Evolutionary conservation across 2,113 vertebrate species (phyloP), one percentile per base, ranked within the genome.

Genomic region (Psophia crepitans): DNA sequence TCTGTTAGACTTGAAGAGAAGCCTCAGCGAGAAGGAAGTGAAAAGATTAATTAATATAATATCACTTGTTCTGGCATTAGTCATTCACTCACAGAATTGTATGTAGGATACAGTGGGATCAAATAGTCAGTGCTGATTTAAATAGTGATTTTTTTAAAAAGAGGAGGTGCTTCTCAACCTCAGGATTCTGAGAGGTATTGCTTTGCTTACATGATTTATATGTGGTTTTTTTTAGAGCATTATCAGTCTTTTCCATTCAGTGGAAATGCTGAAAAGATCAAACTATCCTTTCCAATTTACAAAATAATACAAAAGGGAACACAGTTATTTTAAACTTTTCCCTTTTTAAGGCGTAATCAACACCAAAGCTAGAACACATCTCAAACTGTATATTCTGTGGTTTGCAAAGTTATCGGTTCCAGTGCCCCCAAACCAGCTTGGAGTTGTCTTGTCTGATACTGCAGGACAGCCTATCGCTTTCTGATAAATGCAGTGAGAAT

Each of bases 311-410:
- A n/a, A 37, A 90, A 81, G 21, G 12, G 24, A 48, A 14, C 14
- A 44, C 17, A 26, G 5, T 13, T 54, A 37, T 85, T 89, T 41
- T 23, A 48, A 73, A 32, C 7, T 51, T 82, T 81, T 69, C 49
- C 14, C 3, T 73, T 68, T 28, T 53, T 13, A 32, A 63, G 70
- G 2, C 43, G 32, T 27, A 54, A 61, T 53, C 37, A 51, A 43
- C 39, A 51, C 27, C 43, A 77, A 60, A 33, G 19, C 26, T 48
- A 64, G 60, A 69, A 32, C 32, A 37, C 7, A 6, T 33, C 26
- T 56, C 60, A 66, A 37, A 39, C 1, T 0, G 0, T 32, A 5
- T 9, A 9, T 39, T 39, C n/a, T 49, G 20, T 2, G 5, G 9
- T 63, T 80, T 71, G 41, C 24, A n/a, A 11, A 64, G 57, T 69